Conservation (phyloP, 2,888 invertebrate genomes). For the Chrysotoxum bicinctum region DNA sequence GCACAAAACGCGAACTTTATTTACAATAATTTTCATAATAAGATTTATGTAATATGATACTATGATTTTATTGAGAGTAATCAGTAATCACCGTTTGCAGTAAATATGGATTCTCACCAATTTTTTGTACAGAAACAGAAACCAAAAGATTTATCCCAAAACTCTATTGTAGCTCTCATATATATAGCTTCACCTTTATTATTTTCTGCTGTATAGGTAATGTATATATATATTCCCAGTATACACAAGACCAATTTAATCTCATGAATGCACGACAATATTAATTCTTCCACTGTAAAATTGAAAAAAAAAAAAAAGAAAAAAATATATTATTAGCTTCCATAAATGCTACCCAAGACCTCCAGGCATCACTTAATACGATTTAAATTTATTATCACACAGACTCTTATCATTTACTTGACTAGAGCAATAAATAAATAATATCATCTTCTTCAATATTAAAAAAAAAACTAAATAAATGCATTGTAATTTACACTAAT, state of each 20-base stretch:
- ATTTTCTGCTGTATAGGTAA: neutral
- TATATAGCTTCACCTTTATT: neutral
- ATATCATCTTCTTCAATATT: neutral
- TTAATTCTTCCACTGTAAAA: neutral
- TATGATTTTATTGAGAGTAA: too few relatives aligned
- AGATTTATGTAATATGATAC: too few relatives aligned
- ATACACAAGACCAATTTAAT: neutral
- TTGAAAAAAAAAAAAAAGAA: neutral
- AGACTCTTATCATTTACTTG: neutral
- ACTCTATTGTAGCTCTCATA: neutral
- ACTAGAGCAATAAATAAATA: conserved; percentile 10
- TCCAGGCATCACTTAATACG: conserved; percentile 1
- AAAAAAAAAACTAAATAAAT: neutral
- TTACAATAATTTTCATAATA: too few relatives aligned
- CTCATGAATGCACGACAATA: neutral
- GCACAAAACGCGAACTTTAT: too few relatives aligned
- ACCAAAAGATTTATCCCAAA: neutral
- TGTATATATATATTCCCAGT: neutral
- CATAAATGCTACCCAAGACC: neutral
- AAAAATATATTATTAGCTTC: neutral
- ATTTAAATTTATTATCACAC: conserved; percentile 13
- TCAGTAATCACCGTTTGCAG: too few relatives aligned
- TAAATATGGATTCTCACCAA: too few relatives aligned
- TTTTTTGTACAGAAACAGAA: neutral
- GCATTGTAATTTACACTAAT: conserved; percentile 5